Evolutionary conservation across 2,888 invertebrate species (phyloP), one percentile per base, ranked within the genome.

Genomic region (Mythimna loreyi): DNA sequence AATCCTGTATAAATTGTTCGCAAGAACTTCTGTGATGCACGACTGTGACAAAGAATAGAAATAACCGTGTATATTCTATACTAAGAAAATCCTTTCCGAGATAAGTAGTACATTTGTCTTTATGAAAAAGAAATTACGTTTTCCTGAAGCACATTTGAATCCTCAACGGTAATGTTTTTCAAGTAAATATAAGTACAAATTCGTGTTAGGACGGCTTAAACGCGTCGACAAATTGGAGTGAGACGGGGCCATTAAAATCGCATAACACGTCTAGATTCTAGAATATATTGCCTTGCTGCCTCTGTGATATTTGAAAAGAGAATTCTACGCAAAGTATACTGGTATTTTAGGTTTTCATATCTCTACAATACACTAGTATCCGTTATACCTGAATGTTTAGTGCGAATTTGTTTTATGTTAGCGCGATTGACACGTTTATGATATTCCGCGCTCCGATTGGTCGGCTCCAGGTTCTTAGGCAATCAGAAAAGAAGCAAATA

Each of bases 141-240:
- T 57, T 36, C 4, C 11, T 30, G 49, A 50, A 40, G 58, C 50
- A 56, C 43, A 56, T 67, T 56, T 71, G 50, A 67, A 71, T 71
- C n/a, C 28, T 43, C 75, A 43, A 56, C 30, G 67, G 75, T 55
- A 66, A 75, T 56, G 45, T 75, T 56, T 75, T 33, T 43, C 55
- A 75, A 66, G 55, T 25, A 66, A 66, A 75, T 49, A 43, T 75
- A 75, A 56, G 75, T 66, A 56, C 11, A 49, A 67, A 75, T 50
- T 23, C 67, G 43, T 75, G 56, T 36, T n/a, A 33, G 4, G 11
- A 28, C 13, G 33, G 55, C 23, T 56, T 56, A 49, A 56, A 56
- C 33, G 75, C 66, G 67, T 50, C 40, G 75, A 36, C 33, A 66
- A 74, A 56, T 74, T 33, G 33, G 11, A 28, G 49, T 33, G 11